phyloP scores from a whole-genome alignment of 2,888 invertebrate species.

The Ptychoptera albimana region DNA sequence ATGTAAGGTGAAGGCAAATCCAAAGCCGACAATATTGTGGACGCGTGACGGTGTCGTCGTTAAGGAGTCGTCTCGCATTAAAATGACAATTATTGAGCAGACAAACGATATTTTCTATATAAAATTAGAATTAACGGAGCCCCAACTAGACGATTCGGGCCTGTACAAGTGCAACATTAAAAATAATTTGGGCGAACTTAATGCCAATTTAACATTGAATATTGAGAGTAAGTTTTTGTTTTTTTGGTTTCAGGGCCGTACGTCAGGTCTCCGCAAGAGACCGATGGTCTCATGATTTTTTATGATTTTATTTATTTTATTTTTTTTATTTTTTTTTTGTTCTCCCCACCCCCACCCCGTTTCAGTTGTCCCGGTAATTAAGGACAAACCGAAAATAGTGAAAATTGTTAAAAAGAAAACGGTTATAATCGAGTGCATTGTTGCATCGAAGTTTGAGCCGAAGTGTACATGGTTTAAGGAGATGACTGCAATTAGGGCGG shows the following conservation, averaged over 20 bases:
- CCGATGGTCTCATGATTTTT: background rate
- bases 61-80: conserved; percentile 65
- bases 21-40: conserved; percentile 71
- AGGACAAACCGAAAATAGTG: conserved; percentile 81
- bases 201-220: conserved; percentile 92
- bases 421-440: conserved; percentile 84
- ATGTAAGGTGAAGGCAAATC: conserved; percentile 68
- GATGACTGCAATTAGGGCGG: conserved; percentile 57
- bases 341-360: too few species aligned
- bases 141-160: conserved; percentile 90
- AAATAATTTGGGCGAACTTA: conserved; percentile 89
- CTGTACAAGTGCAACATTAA: conserved; percentile 96
- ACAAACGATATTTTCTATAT: conserved; percentile 71
- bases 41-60: conserved; percentile 64
- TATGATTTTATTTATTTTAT: conserved; percentile 1
- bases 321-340: conserved; percentile 14
- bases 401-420: conserved; percentile 84
- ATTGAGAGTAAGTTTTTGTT: conserved; percentile 71
- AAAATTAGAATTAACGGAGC: conserved; percentile 73
- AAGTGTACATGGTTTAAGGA: conserved; percentile 91
- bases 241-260: conserved; percentile 1
- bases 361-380: conserved; percentile 88
- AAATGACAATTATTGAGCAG: conserved; percentile 58
- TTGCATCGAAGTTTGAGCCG: conserved; percentile 86
- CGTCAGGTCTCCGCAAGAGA: background rate